phyloP scores from a whole-genome alignment of 2,797 vertebrate genomes.

The Eulemur albifrons region DNA sequence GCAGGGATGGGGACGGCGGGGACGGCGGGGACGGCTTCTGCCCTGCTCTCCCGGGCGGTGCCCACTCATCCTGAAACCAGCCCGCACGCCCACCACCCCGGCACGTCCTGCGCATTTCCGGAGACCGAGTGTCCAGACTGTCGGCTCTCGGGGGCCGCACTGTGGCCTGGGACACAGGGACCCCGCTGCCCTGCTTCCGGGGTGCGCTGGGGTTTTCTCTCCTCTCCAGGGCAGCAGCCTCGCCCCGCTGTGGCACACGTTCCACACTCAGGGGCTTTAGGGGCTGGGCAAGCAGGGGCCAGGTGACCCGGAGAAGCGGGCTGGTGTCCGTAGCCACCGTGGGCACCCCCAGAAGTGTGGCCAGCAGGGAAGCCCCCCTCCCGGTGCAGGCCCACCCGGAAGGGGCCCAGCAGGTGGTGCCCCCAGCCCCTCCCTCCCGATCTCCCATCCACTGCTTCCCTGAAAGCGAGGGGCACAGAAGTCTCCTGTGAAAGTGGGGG shows the following conservation, averaged over 20 bases:
- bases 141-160: fast-evolving
- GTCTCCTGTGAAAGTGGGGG: not conserved
- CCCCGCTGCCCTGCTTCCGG: fast-evolving
- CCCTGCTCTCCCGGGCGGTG: not conserved
- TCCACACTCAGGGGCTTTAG: not conserved
- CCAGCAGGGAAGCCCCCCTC: not conserved
- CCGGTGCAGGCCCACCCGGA: fast-evolving
- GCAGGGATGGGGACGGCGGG: too few species aligned
- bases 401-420: not conserved
- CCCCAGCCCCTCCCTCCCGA: not conserved
- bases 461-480: not conserved
- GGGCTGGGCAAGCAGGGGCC: not conserved
- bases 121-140: not conserved
- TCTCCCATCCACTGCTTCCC: not conserved
- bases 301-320: fast-evolving
- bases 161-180: fast-evolving
- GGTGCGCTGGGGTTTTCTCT: not conserved
- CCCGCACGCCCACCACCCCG: not conserved
- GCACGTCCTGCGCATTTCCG: not conserved
- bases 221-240: not conserved
- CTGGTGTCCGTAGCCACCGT: not conserved
- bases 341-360: fast-evolving
- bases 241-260: fast-evolving
- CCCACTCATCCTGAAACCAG: not conserved
- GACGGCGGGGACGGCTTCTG: not conserved